A percentile compares a stretch with the other conserved stretches of the same genome.
These are phyloP conservation scores for Clarias gariepinus DNA, from an alignment of 2,113 vertebrate genomes.

Conservation along the genomic window DNA sequence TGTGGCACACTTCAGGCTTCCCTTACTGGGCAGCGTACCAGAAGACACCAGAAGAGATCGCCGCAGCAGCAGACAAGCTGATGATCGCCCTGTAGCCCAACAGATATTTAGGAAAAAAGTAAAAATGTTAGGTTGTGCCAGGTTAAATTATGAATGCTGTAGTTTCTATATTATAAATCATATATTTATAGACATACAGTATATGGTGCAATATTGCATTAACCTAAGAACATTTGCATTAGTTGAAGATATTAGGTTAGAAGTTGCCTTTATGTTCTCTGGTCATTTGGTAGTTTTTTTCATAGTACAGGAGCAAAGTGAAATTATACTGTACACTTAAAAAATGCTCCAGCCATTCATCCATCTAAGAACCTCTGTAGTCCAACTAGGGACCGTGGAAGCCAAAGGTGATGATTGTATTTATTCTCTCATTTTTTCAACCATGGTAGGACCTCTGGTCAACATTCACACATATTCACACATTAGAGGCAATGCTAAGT, in stretches of 20 bases:
- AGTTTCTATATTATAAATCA: not conserved
- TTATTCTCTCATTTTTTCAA: too few relatives aligned
- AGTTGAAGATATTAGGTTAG: not conserved
- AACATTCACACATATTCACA: too few relatives aligned
- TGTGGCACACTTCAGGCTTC: slow-evolving; percentile 61
- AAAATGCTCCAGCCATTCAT: too few relatives aligned
- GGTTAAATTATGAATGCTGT: not conserved
- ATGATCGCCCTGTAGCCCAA: slow-evolving; percentile 75
- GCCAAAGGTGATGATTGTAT: too few relatives aligned
- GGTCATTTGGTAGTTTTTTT: not conserved
- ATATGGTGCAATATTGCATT: not conserved
- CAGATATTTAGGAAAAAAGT: not conserved
- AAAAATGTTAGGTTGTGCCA: not conserved
- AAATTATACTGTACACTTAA: not conserved
- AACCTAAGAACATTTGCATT: not conserved
- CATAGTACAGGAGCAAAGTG: not conserved
- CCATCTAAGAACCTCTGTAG: too few relatives aligned
- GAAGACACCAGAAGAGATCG: slow-evolving; percentile 59
- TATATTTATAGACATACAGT: not conserved
- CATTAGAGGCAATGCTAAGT: too few relatives aligned
- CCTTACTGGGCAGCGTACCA: slow-evolving; percentile 69
- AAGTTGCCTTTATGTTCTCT: not conserved
- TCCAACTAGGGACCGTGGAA: too few relatives aligned
- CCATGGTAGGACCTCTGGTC: too few relatives aligned
- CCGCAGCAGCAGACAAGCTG: slow-evolving; percentile 74